Evolutionary conservation across 2,888 invertebrate species (phyloP).

Genomic region (Nomada hirtipes): DNA sequence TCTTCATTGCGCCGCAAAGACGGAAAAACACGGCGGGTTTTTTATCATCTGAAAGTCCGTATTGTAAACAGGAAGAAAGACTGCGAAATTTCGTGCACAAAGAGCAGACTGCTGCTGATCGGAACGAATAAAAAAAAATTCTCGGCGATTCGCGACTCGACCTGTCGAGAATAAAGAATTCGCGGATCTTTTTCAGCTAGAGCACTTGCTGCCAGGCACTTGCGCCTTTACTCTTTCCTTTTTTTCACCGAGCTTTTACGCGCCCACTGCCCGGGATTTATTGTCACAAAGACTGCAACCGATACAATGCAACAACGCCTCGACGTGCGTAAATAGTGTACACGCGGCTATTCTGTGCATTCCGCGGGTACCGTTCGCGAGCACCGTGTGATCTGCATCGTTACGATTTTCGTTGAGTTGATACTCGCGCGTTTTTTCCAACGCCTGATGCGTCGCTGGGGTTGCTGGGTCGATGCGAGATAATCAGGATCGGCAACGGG

Average conservation of each 20-base stretch:
- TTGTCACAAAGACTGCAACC: conserved; percentile 44
- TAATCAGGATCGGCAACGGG: too few relatives aligned
- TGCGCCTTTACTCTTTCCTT: conserved; percentile 24
- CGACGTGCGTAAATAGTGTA: conserved; percentile 43
- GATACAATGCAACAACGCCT: conserved; percentile 42
- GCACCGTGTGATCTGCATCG: not conserved
- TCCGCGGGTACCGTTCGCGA: conserved; percentile 20
- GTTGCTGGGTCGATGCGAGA: not conserved
- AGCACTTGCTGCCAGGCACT: conserved; percentile 32
- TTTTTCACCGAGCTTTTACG: conserved; percentile 61
- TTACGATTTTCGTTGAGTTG: conserved; percentile 8
- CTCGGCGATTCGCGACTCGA: conserved; percentile 4
- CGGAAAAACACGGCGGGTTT: not conserved
- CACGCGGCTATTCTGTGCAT: conserved; percentile 8
- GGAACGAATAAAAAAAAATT: conserved; percentile 22
- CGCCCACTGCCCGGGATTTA: conserved; percentile 49
- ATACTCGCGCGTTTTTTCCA: not conserved
- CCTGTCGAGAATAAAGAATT: conserved; percentile 32
- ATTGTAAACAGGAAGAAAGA: not conserved
- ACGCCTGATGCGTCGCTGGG: not conserved
- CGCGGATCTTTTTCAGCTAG: conserved; percentile 12
- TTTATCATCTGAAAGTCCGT: not conserved
- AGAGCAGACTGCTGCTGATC: not conserved
- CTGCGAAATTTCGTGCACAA: not conserved
- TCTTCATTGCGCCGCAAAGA: too few relatives aligned